Evolutionary conservation across 2,888 invertebrate species (phyloP), one percentile per base, ranked within the genome.

Genomic region (Chrysodeixis includens): DNA sequence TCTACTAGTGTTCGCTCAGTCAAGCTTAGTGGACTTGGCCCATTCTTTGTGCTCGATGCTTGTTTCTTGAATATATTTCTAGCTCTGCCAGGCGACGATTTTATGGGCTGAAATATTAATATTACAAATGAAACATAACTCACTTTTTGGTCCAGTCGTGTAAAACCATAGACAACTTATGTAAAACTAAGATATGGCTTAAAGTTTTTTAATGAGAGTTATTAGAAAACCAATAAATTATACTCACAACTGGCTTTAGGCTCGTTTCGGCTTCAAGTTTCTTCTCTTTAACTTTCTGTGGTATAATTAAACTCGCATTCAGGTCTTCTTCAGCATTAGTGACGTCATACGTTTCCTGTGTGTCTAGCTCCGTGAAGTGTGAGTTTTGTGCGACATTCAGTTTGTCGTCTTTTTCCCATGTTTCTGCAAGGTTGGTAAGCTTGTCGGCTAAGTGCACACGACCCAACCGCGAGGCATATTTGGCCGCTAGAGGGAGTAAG

Each of bases 381-480:
- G 89, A 84, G 71, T 88, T 90, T 55, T 91, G 91, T 0, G 90
- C 91, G 0, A 83, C 77, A 35, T 93, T 90, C 54, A 89, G 61
- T 75, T 83, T 89, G 44, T 93, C 90, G 2, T 92, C 91, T 12
- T 74, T 81, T 56, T 92, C 90, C 94, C 94, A 94, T 0, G 88
- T 74, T 1, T 92, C 95, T 4, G 96, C 93, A 12, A 97, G 83
- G 76, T 96, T 96, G 0, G 96, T 95, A 30, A 99, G 93, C 86
- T 97, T 97, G 78, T 98, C 97, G 0, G 97, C 97, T 53, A 99
- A 94, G 82, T 97, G 97, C 79, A 96, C 96, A 79, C 97, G 96
- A 26, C 98, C 97, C 12, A 97, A 93, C 76, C 97, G 97, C 0
- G 97, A 96, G 0, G 99, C 98, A 91, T 99, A 99, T 87, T 98